A percentile compares a stretch with the other conserved stretches of the same genome.
phyloP scores from a whole-genome alignment of 2,888 invertebrate species.

The Drosophila longiperda region DNA sequence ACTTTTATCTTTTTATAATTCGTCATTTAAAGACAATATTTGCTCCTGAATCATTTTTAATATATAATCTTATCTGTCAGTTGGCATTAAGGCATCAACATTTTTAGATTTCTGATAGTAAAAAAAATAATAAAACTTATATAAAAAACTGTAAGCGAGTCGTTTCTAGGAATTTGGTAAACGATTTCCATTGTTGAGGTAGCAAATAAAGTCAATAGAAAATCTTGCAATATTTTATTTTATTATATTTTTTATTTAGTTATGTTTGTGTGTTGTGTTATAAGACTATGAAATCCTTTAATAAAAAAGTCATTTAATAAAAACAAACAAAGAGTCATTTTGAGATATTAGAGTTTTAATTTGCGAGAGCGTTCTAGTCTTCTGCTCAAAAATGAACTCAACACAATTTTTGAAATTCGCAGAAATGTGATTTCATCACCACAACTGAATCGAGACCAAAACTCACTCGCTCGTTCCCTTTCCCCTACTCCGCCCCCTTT shows the following conservation, averaged over 20 bases:
- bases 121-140: background rate
- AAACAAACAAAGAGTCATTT: background rate
- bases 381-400: background rate
- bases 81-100: constrained; percentile 23
- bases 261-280: background rate
- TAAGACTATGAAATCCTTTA: background rate
- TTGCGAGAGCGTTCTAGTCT: background rate
- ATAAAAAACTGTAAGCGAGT: background rate
- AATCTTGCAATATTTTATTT: background rate
- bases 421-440: constrained; percentile 48
- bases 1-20: constrained; percentile 35
- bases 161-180: constrained; percentile 13
- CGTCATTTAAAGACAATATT: constrained; percentile 37
- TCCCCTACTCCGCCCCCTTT: background rate
- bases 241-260: background rate
- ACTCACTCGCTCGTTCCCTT: background rate
- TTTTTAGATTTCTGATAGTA: constrained; percentile 8
- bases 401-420: constrained; percentile 22
- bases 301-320: background rate
- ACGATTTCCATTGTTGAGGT: constrained; percentile 39
- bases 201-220: background rate
- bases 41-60: constrained; percentile 3
- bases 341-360: background rate
- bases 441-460: constrained; percentile 27
- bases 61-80: constrained; percentile 35